Conservation (phyloP, 2,888 invertebrate genomes). For the Portevinia maculata region DNA sequence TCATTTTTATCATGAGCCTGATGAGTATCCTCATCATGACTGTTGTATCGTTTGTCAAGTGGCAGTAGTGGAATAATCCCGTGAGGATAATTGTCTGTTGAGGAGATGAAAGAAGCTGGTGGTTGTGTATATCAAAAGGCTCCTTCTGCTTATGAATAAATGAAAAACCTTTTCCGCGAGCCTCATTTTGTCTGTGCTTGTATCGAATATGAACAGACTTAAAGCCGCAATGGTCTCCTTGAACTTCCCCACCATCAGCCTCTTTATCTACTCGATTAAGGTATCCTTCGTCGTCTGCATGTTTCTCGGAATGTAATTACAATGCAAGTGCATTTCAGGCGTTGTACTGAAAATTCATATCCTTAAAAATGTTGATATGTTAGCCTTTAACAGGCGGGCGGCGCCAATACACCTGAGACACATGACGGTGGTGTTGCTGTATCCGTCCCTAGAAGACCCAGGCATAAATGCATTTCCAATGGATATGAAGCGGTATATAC, state of each 20-base stretch:
- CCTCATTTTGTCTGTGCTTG: background rate
- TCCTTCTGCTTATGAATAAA: slow-evolving; percentile 1
- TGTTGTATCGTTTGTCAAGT: slow-evolving; percentile 11
- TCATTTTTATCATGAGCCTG: slow-evolving; percentile 1
- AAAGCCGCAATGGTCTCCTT: slow-evolving; percentile 27
- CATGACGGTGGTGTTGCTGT: background rate
- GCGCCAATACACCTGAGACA: slow-evolving; percentile 6
- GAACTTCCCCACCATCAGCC: slow-evolving; percentile 13
- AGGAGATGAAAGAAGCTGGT: slow-evolving; percentile 12
- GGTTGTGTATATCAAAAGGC: background rate
- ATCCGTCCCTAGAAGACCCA: slow-evolving; percentile 9
- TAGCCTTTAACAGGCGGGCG: no score
- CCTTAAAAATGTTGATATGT: no score
- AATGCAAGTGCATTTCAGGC: slow-evolving; percentile 13
- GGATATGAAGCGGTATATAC: background rate
- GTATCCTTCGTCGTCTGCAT: background rate
- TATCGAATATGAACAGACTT: slow-evolving; percentile 4
- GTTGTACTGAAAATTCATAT: background rate
- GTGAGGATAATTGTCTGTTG: slow-evolving; percentile 59
- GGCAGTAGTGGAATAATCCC: slow-evolving; percentile 32
- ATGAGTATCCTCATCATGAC: slow-evolving; percentile 12
- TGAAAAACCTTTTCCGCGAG: background rate
- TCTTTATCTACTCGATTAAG: background rate
- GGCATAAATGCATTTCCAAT: slow-evolving; percentile 40
- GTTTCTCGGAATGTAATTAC: slow-evolving; percentile 18